A percentile compares a stretch with the other conserved stretches of the same genome.
Evolutionary conservation across 2,113 vertebrate genomes (phyloP).

Genomic region (Antigone vipio): DNA sequence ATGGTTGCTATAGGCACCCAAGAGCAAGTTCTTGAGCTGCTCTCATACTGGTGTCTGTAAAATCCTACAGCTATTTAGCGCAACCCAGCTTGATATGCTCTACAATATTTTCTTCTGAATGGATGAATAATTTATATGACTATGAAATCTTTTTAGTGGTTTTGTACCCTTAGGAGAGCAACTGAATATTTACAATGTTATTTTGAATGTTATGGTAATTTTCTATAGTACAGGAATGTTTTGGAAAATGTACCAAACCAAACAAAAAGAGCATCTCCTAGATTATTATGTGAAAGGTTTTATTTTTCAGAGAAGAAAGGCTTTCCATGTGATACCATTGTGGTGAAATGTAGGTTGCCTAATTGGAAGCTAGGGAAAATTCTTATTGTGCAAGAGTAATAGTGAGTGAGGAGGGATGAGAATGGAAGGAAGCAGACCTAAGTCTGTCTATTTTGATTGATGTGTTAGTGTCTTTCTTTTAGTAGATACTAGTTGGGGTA

Average conservation of each 20-base stretch:
- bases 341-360: neutral
- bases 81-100: neutral
- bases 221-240: neutral
- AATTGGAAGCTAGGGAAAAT: neutral
- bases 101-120: neutral
- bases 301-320: neutral
- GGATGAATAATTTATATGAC: constrained; percentile 2
- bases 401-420: neutral
- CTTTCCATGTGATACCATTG: neutral
- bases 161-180: neutral
- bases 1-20: constrained; percentile 25
- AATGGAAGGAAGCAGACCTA: neutral
- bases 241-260: neutral
- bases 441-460: neutral
- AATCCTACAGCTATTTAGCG: constrained; percentile 5
- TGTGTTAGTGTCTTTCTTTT: neutral
- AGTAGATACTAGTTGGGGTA: neutral
- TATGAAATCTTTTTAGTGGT: neutral
- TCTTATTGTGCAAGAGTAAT: neutral
- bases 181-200: constrained; percentile 1
- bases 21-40: neutral
- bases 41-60: neutral
- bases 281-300: neutral
- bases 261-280: neutral
- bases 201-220: neutral